Base-by-base conservation (phyloP, 2,113 vertebrate genomes). In the Muntiacus muntjak region DNA sequence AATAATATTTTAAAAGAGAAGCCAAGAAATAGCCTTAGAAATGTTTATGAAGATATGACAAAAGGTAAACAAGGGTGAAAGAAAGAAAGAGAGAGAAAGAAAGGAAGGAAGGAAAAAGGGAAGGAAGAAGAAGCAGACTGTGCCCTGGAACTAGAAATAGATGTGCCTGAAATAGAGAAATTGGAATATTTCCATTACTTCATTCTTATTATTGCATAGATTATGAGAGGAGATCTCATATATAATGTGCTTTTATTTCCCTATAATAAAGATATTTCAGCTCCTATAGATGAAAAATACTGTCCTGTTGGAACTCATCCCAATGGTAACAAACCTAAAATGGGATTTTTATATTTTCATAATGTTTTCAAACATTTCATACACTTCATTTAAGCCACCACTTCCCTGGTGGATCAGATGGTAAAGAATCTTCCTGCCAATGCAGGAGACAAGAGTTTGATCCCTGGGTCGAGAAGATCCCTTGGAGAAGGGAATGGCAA, bases 1-100 rank as follows among this genome's bases (percentile, higher is more conserved):
- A 97, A 93, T 91, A 82, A 52, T 60, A 71, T n/a, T 54, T 87
- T 97, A 94, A 94, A 91, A 76, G 67, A 93, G 92, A 95, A 92
- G 43, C 28, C 36, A 93, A 95, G 58, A 92, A 89, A 93, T 74
- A 43, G 19, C 58, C 52, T 82, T 76, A 55, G 71, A 85, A 90
- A 54, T 57, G 10, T 60, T 92, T 79, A 89, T 89, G 45, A 95
- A 43, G 78, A 57, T 50, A 54, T 14, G 19, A 92, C 26, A 60
- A 28, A 91, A 89, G 3, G 3, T 58, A 54, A 76, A 23, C 43
- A 83, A 94, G 25, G n/a, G n/a, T 23, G 43, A 30, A 78, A 74
- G 43, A 19, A 79, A 57, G 25, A 36, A 30, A 83, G 43, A 5
- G 36, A 12, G 62, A 87, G 21, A 17, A 33, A 33, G 36, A 26